Percentiles rank a stretch among this genome's conserved stretches.
Evolutionary conservation across 2,797 vertebrate species (phyloP).

Genomic region (Meda fulgida): DNA sequence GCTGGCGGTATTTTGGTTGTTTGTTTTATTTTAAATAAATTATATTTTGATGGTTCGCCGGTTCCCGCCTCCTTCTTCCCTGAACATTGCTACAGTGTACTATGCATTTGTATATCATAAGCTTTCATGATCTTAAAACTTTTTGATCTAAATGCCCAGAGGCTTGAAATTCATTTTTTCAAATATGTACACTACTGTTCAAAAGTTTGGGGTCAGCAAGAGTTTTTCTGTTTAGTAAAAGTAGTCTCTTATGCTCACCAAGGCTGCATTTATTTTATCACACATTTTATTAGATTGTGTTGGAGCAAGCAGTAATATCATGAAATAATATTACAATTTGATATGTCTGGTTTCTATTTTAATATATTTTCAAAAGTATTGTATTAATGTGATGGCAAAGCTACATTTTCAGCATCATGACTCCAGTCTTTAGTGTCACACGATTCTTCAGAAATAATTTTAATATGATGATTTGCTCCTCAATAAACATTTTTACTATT

Average conservation of each 20-base stretch:
- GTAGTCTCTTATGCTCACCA: neutral
- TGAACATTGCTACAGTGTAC: too few species aligned
- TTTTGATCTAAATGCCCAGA: neutral
- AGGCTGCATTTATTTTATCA: neutral
- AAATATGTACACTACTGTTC: neutral
- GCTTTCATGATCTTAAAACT: neutral
- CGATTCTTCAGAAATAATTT: neutral
- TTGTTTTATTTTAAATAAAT: too few species aligned
- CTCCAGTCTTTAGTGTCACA: neutral
- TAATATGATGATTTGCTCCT: neutral
- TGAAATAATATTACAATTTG: neutral
- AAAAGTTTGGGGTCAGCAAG: neutral
- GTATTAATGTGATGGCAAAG: neutral
- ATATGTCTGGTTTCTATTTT: too few species aligned
- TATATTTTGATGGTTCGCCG: too few species aligned
- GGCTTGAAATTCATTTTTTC: neutral
- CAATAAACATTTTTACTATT: too few species aligned
- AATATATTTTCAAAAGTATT: too few species aligned
- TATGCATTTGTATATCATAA: neutral
- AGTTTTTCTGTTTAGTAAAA: neutral
- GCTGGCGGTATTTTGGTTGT: too few species aligned
- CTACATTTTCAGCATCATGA: neutral
- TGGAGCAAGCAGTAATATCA: too few species aligned
- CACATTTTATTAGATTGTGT: too few species aligned
- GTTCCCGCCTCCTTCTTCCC: too few species aligned